Evolutionary conservation across 2,888 invertebrate species (phyloP).

Genomic region (Agriopis aurantiaria): DNA sequence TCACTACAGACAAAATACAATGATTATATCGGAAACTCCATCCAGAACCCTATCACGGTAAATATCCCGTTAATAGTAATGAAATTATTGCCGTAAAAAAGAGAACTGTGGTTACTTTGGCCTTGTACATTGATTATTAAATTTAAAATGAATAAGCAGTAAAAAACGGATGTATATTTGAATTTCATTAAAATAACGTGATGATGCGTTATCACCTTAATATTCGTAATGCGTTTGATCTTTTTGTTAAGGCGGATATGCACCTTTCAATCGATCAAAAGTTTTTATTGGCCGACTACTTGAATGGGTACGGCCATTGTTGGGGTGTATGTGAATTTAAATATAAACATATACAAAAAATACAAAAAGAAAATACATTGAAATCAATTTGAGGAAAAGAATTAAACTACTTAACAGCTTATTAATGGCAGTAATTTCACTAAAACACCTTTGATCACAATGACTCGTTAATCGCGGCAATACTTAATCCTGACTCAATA

Average conservation of each 20-base stretch:
- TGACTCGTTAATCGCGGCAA: too few relatives aligned
- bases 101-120: too few relatives aligned
- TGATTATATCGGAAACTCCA: too few relatives aligned
- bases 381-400: conserved; percentile 48
- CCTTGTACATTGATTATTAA: too few relatives aligned
- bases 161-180: too few relatives aligned
- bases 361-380: conserved; percentile 47
- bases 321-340: conserved; percentile 56
- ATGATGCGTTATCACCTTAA: conserved; percentile 47
- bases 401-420: background rate
- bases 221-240: conserved; percentile 50
- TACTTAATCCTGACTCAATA: too few relatives aligned
- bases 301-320: conserved; percentile 52
- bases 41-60: too few relatives aligned
- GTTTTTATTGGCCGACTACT: conserved; percentile 70
- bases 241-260: conserved; percentile 65
- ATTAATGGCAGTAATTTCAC: background rate
- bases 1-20: too few relatives aligned
- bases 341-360: conserved; percentile 62
- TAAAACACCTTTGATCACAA: background rate
- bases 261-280: conserved; percentile 73
- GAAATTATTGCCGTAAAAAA: too few relatives aligned
- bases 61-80: too few relatives aligned
- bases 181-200: too few relatives aligned
- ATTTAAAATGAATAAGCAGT: too few relatives aligned